Percentiles rank a stretch among this genome's conserved stretches.
These are phyloP conservation scores for Blastomussa wellsi DNA, from an alignment of 92 coral and sea anemone genomes.

Conservation along the genomic window DNA sequence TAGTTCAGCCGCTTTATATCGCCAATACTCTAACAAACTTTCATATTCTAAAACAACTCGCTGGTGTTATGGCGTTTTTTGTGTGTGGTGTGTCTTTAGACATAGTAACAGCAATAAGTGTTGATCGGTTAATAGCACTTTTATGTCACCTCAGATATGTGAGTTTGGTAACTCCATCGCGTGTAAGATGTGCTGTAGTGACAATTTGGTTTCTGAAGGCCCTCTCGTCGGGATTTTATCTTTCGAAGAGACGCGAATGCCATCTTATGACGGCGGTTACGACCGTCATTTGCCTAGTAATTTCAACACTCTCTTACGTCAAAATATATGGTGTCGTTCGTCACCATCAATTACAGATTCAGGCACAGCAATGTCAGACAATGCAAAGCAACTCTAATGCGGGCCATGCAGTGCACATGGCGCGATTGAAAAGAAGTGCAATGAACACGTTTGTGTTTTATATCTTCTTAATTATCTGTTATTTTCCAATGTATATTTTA, in stretches of 20 bases:
- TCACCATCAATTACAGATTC: not conserved
- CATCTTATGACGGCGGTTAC: not conserved
- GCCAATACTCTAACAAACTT: constrained; percentile 4
- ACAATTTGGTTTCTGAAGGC: not conserved
- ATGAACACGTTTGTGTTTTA: not conserved
- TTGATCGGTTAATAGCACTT: constrained; percentile 1
- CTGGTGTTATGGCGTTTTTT: constrained; percentile 10
- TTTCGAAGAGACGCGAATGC: constrained; percentile 2
- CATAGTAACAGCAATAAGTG: not conserved
- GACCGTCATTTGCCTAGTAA: not conserved
- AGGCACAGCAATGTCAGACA: not conserved
- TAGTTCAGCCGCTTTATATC: constrained; percentile 2
- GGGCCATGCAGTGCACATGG: not conserved
- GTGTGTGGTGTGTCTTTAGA: constrained; percentile 1
- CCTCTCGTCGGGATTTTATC: not conserved
- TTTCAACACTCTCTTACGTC: constrained; percentile 3
- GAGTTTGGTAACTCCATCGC: not conserved
- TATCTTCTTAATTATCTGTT: not conserved
- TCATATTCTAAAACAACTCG: not conserved
- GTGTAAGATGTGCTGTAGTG: not conserved
- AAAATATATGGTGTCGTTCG: not conserved
- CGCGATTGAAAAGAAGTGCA: constrained; percentile 8
- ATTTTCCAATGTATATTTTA: constrained; percentile 1
- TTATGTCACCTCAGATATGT: not conserved
- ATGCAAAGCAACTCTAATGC: not conserved